Conservation (phyloP, 2,888 invertebrate species). For the Oscheius sp. region DNA sequence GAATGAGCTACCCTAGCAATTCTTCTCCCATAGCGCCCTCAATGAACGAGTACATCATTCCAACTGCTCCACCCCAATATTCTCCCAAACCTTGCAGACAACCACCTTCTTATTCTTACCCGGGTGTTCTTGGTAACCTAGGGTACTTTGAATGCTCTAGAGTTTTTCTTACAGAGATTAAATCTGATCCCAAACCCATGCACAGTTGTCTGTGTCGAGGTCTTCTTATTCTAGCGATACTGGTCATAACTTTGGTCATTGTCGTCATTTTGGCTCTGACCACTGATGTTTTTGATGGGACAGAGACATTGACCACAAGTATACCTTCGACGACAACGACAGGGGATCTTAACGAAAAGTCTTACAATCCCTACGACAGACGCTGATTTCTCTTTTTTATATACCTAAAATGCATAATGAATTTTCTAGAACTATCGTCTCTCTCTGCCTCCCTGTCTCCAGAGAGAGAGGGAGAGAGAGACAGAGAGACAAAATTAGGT, state of each 20-base stretch:
- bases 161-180: too few species aligned
- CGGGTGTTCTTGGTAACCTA: too few species aligned
- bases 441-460: too few species aligned
- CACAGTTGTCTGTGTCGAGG: too few species aligned
- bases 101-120: too few species aligned
- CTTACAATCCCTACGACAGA: not conserved
- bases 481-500: too few species aligned
- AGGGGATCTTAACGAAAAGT: not conserved
- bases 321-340: not conserved
- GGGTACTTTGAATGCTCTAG: too few species aligned
- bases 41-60: not conserved
- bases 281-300: not conserved
- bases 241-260: too few species aligned
- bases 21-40: constrained; percentile 8
- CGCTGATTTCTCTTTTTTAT: not conserved
- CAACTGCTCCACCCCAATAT: not conserved
- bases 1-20: not conserved
- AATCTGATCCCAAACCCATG: too few species aligned
- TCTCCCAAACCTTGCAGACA: not conserved
- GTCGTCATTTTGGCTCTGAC: not conserved
- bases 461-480: too few species aligned
- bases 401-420: not conserved
- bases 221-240: too few species aligned
- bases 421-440: too few species aligned
- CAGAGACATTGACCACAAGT: not conserved